Evolutionary conservation across 1,140 invertebrate species (phyloP), one percentile per base, ranked within the genome.

Genomic region (Brachionus koreanus): DNA sequence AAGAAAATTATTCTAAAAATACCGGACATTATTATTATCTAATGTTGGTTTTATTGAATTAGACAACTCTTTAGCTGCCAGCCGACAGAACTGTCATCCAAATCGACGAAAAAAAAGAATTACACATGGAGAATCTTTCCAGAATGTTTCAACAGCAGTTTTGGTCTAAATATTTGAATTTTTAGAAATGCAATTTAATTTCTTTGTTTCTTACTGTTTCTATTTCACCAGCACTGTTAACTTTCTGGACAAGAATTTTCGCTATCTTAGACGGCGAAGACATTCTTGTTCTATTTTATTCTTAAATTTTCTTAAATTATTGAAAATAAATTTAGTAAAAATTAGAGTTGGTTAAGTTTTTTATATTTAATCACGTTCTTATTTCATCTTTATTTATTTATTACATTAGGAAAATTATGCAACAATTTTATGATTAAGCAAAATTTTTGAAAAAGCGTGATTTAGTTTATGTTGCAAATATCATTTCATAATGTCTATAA

Each of bases 211-310:
- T 65, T 79, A 79, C 76, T 6, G 33, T 33, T 39, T 57, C 76
- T 10, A 79, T 13, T 42, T 61, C 76, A 33, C 76, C 76, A 33
- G 10, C 19, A 23, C 10, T 79, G 23, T 65, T 65, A 10, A 79
- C 76, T 79, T n/a, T 42, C 37, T 79, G 76, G 37, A 79, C 76
- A 65, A 79, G 76, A 79, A 79, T 79, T 43, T 79, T 79, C 49
- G 76, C 76, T 25, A 79, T 79, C 49, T 65, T 79, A 12, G 76
- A 61, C n/a, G 76, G 76, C 46, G 76, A 79, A 79, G 49, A 61
- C 76, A 79, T 77, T 77, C 42, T 46, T 74, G 69, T 5, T 74
- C n/a, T 23, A 12, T 74, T n/a, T n/a, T n/a, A n/a, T n/a, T n/a
- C n/a, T n/a, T n/a, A n/a, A n/a, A n/a, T n/a, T n/a, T n/a, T 74